Evolutionary conservation across 2,797 vertebrate species (phyloP).

Genomic region (Picus viridis): DNA sequence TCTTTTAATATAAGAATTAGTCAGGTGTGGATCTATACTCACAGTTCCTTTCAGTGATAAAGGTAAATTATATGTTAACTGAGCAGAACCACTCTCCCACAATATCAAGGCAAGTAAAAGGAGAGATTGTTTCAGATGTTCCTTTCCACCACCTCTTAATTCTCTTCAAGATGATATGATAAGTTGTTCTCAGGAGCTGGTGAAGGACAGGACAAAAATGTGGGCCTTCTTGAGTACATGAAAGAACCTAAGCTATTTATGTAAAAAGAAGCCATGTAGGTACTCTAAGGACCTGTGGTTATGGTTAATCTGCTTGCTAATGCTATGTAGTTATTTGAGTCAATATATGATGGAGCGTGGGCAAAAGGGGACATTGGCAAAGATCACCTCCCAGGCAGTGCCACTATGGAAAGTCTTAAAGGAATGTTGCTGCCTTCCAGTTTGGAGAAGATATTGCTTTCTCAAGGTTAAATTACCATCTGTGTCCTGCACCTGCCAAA

Average conservation of each 20-base stretch:
- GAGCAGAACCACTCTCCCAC: background rate
- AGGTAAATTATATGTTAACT: background rate
- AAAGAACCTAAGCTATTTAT: background rate
- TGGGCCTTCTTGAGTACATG: background rate
- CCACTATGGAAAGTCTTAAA: background rate
- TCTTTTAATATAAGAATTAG: background rate
- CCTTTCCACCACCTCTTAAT: background rate
- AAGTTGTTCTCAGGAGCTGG: background rate
- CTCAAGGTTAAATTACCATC: background rate
- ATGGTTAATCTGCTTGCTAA: background rate
- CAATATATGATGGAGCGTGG: rapidly evolving
- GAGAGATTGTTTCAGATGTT: background rate
- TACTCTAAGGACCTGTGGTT: background rate
- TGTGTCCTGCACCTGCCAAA: background rate
- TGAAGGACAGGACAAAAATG: background rate
- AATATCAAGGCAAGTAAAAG: background rate
- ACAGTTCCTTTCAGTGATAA: background rate
- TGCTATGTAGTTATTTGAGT: background rate
- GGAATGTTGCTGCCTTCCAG: background rate
- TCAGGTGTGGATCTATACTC: background rate
- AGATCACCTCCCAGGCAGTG: background rate
- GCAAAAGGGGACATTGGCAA: background rate
- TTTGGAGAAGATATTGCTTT: background rate
- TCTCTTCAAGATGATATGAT: background rate
- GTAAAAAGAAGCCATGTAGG: background rate